Conservation (phyloP, 2,113 vertebrate species). For the Dendrocopos noguchii region DNA sequence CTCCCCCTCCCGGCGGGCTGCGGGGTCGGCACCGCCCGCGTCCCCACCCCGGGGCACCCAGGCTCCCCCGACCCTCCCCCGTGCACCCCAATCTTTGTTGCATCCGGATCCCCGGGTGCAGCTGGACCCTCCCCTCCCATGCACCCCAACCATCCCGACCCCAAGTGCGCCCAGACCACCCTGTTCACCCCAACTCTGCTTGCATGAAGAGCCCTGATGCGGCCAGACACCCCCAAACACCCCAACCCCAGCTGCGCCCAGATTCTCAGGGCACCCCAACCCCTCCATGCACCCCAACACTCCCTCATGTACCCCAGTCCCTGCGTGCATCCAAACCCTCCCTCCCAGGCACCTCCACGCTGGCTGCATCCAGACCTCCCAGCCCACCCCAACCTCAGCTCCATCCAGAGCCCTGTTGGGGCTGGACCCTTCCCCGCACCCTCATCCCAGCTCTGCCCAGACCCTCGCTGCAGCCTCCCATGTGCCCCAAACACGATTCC, state of each 20-base stretch:
- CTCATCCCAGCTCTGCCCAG: background rate
- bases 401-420: background rate
- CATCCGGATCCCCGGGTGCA: background rate
- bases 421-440: background rate
- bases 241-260: background rate
- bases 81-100: no score
- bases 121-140: background rate
- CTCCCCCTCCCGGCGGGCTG: background rate
- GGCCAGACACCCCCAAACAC: background rate
- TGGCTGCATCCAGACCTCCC: background rate
- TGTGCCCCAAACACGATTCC: fast-evolving
- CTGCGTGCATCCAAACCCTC: background rate
- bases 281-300: background rate
- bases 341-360: background rate
- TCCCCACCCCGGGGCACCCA: background rate
- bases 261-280: background rate
- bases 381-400: background rate
- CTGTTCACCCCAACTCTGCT: no score
- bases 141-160: background rate
- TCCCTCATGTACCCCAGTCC: no score
- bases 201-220: no score
- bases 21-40: background rate
- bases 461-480: background rate
- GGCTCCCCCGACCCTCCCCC: no score
- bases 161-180: no score